Evolutionary conservation across 2,888 invertebrate species (phyloP), one percentile per base, ranked within the genome.

Genomic region (Nephrocerus scutellatus): DNA sequence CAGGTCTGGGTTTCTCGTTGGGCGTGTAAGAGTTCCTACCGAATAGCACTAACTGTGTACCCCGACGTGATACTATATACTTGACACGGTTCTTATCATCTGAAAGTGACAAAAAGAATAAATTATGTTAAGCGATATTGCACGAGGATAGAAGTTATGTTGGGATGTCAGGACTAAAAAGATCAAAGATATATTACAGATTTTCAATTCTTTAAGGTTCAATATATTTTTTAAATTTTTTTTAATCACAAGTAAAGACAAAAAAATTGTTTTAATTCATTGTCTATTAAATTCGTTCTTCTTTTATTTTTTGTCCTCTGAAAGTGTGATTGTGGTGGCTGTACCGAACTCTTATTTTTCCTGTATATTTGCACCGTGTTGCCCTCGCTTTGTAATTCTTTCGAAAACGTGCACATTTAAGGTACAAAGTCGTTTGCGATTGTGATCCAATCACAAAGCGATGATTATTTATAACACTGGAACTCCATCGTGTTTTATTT

Each of bases 1-100:
- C 65, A 10, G 54, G 55, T 14, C 57, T 55, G 18, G 53, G 39
- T 49, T 62, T 66, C 28, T 64, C 63, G 37, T 68, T 68, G 21
- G 68, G 68, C 9, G 68, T 68, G 39, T 62, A 68, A 1, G 66
- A 65, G 43, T 68, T 66, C 23, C 55, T 54, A 41, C 60, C 54
- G 37, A 56, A 55, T 28, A 57, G 48, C 15, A 64, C 59, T 36
- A 65, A 37, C 35, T 59, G 57, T 13, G 64, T 65, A 30, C 64
- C 64, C 13, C 65, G 60, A 25, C 50, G 46, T 12, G 56, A 57
- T 30, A 41, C 47, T 8, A 52, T 52, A 23, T 57, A 57, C 19
- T 49, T 49, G 2, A 51, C 50, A 6, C 21, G 32, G 14, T 14
- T 41, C 15, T 34, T 41, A 13, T 16, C 18, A 43, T 36, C 43